These are phyloP conservation scores for Equus przewalskii DNA, from an alignment of 2,113 vertebrate genomes.

Conservation along the genomic window DNA sequence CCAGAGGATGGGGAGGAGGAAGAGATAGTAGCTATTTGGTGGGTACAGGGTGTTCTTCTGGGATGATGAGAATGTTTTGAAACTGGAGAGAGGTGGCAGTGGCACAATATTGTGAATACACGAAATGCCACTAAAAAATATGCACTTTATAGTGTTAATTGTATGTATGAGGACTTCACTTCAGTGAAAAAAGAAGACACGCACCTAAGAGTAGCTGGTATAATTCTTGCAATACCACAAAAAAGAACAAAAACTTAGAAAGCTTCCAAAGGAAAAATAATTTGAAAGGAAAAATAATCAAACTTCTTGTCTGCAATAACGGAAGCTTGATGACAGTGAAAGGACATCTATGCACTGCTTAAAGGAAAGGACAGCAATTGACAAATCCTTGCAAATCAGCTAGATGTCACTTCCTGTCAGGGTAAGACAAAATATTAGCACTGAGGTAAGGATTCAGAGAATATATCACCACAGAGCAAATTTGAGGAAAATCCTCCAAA, in stretches of 20 bases:
- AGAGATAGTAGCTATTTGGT: not conserved
- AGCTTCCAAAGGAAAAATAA: not conserved
- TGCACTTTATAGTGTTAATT: too few relatives aligned
- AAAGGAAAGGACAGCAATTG: not conserved
- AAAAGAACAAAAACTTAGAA: not conserved
- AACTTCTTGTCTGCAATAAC: not conserved
- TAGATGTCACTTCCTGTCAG: not conserved
- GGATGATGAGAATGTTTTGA: not conserved
- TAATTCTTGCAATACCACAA: not conserved
- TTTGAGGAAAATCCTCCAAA: not conserved
- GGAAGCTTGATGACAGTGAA: not conserved
- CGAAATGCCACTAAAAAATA: not conserved
- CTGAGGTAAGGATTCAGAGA: not conserved
- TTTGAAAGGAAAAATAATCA: not conserved
- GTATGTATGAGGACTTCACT: not conserved
- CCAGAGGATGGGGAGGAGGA: not conserved
- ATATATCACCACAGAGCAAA: not conserved
- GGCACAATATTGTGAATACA: not conserved
- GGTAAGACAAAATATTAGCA: not conserved
- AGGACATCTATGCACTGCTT: not conserved
- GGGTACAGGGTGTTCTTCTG: not conserved
- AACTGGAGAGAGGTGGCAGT: not conserved
- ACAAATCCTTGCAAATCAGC: not conserved
- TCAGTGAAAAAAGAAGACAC: not conserved
- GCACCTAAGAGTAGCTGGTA: not conserved